Conservation (phyloP, 2,888 invertebrate species). For the Nebria brevicollis region DNA sequence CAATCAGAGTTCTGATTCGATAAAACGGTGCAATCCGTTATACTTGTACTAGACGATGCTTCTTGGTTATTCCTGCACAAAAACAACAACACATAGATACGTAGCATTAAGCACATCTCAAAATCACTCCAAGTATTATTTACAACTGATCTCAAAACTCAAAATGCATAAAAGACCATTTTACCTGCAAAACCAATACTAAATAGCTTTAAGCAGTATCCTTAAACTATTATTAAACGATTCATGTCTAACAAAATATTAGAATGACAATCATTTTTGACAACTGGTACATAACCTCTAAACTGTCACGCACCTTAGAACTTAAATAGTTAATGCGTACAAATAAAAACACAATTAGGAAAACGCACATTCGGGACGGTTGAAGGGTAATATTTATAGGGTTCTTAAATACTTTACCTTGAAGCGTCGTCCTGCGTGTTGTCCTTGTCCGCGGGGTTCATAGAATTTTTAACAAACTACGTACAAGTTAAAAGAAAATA, state of each 20-base stretch:
- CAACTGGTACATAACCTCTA: constrained; percentile 58
- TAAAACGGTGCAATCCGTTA: constrained; percentile 49
- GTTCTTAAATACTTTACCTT: constrained; percentile 59
- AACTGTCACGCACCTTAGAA: constrained; percentile 45
- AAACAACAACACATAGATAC: constrained; percentile 23
- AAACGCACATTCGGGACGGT: constrained; percentile 15
- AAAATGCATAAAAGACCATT: constrained; percentile 2
- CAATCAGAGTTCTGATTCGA: constrained; percentile 60
- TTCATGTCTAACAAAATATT: constrained; percentile 13
- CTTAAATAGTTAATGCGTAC: constrained; percentile 29
- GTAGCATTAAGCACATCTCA: constrained; percentile 34
- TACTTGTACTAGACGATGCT: constrained; percentile 59
- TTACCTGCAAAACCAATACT: constrained; percentile 4
- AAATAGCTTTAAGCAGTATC: background rate
- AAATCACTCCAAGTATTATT: constrained; percentile 2
- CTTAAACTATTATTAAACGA: background rate
- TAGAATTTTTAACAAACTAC: constrained; percentile 57
- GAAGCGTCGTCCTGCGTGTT: constrained; percentile 65
- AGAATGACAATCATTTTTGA: constrained; percentile 60
- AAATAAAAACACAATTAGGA: constrained; percentile 12
- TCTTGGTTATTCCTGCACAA: constrained; percentile 59
- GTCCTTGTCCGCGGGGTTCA: constrained; percentile 63
- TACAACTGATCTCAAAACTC: constrained; percentile 22
- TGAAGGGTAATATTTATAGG: constrained; percentile 14
- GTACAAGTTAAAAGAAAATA: constrained; percentile 48